These are phyloP conservation scores for Vimba vimba DNA, from an alignment of 2,113 vertebrate species.

Conservation along the genomic window DNA sequence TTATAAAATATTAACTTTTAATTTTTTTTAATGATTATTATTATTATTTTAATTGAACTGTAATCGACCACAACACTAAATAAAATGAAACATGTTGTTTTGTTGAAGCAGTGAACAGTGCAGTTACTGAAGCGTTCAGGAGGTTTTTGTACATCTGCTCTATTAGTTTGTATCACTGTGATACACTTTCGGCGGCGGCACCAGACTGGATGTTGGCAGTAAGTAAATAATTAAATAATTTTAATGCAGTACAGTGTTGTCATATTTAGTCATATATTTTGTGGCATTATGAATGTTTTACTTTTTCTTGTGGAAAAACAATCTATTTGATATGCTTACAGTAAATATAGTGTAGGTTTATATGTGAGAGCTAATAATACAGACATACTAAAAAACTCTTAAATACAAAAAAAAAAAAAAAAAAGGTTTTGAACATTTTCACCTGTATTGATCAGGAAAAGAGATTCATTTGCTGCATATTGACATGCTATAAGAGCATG, in stretches of 20 bases:
- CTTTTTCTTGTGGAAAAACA: background rate
- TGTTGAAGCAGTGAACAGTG: background rate
- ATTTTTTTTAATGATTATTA: too few species aligned
- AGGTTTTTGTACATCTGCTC: conserved; percentile 35
- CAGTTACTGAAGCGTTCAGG: background rate
- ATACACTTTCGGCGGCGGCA: background rate
- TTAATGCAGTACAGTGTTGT: background rate
- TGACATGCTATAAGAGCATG: background rate
- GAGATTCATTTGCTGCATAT: too few species aligned
- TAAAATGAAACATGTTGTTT: background rate
- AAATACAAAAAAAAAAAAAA: too few species aligned
- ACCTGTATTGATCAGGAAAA: too few species aligned
- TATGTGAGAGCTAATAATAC: background rate
- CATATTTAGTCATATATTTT: background rate
- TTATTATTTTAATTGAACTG: background rate
- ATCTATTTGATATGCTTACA: background rate
- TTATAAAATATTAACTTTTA: background rate
- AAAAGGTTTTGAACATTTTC: too few species aligned
- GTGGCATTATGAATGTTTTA: background rate
- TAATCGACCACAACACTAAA: background rate
- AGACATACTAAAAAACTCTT: too few species aligned
- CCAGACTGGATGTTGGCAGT: conserved; percentile 41
- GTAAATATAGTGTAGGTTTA: background rate
- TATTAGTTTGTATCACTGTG: conserved; percentile 27
- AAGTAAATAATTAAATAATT: background rate